Evolutionary conservation across 2,113 vertebrate genomes (phyloP).

Genomic region (Argyrosomus japonicus): DNA sequence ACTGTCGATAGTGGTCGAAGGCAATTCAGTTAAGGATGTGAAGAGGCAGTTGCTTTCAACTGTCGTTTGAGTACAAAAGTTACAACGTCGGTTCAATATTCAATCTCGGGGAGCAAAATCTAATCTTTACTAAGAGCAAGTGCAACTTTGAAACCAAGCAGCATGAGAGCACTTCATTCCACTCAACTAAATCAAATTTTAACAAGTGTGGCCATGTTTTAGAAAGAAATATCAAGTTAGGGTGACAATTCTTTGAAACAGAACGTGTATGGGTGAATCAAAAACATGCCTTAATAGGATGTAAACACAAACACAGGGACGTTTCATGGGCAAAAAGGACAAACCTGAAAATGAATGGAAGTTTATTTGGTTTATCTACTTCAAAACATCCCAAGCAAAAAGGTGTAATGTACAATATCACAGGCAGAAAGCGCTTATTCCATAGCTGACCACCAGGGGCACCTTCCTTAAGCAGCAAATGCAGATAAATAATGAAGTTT

Average conservation of each 20-base stretch:
- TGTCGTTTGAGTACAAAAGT: constrained; percentile 81
- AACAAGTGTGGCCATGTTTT: constrained; percentile 26
- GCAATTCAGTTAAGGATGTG: constrained; percentile 86
- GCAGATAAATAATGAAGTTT: constrained; percentile 48
- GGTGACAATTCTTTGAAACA: constrained; percentile 9
- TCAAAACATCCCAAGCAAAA: constrained; percentile 25
- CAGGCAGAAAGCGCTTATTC: constrained; percentile 26
- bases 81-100: constrained; percentile 61
- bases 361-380: constrained; percentile 57
- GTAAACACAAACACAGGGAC: constrained; percentile 41
- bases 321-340: constrained; percentile 28
- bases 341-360: constrained; percentile 39
- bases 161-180: constrained; percentile 81
- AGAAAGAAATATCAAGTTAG: constrained; percentile 23
- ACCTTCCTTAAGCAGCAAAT: constrained; percentile 60
- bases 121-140: constrained; percentile 84
- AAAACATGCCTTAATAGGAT: constrained; percentile 6
- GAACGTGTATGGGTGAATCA: constrained; percentile 4
- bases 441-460: constrained; percentile 39
- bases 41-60: constrained; percentile 86
- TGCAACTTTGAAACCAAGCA: constrained; percentile 89
- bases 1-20: constrained; percentile 86
- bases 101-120: constrained; percentile 79
- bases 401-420: constrained; percentile 21
- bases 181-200: constrained; percentile 59